Percentiles rank a stretch among this genome's conserved stretches.
phyloP scores from a whole-genome alignment of 2,797 vertebrate genomes.

The Spinus olivaceus region DNA sequence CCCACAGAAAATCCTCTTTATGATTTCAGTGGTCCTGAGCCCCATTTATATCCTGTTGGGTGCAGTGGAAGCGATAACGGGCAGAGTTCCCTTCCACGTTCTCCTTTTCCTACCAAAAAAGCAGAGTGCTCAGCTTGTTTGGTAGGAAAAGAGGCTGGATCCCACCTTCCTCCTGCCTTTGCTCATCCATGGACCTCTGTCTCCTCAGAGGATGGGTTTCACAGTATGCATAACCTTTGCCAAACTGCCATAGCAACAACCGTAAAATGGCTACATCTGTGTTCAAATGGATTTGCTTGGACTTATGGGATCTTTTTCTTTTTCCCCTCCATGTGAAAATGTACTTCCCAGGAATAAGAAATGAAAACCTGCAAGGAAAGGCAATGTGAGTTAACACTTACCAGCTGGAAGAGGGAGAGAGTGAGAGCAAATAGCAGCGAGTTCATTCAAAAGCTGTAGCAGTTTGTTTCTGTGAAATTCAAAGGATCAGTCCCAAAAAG shows the following conservation, averaged over 20 bases:
- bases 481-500: conserved; percentile 49
- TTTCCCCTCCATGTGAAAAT: conserved; percentile 34
- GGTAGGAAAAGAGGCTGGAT: neutral
- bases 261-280: conserved; percentile 42
- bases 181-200: neutral
- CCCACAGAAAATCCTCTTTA: rapidly evolving
- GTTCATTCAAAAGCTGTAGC: conserved; percentile 24
- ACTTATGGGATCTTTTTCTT: neutral
- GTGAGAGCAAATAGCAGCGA: conserved; percentile 28
- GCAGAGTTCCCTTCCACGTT: neutral
- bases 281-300: conserved; percentile 43
- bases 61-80: neutral
- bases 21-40: neutral
- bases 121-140: neutral
- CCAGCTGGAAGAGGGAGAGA: conserved; percentile 56
- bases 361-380: conserved; percentile 48
- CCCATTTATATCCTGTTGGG: rapidly evolving
- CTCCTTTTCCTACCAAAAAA: neutral
- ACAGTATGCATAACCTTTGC: conserved; percentile 35
- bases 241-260: conserved; percentile 52
- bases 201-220: neutral
- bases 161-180: neutral
- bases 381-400: conserved; percentile 59
- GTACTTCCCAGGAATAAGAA: conserved; percentile 57
- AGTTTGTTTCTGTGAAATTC: conserved; percentile 27